Conservation (phyloP, 2,797 vertebrate genomes). For the Lycodopsis pacificus region DNA sequence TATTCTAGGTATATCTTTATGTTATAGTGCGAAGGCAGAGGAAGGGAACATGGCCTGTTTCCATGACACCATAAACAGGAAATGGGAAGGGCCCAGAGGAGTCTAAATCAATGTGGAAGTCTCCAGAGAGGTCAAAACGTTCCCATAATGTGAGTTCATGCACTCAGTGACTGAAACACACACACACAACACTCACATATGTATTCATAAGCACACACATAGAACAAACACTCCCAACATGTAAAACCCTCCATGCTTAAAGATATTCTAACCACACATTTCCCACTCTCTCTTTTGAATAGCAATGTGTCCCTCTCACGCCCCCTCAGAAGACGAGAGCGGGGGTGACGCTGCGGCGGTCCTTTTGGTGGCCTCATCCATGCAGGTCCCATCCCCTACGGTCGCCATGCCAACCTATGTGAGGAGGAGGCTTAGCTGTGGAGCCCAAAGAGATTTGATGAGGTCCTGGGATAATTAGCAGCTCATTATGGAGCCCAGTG, state of each 20-base stretch:
- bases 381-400: constrained; percentile 51
- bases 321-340: constrained; percentile 17
- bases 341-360: constrained; percentile 21
- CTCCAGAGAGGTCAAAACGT: constrained; percentile 68
- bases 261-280: constrained; percentile 32
- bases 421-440: constrained; percentile 62
- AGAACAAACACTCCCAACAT: neutral
- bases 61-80: constrained; percentile 80
- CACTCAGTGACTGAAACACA: constrained; percentile 8
- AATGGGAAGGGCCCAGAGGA: constrained; percentile 69
- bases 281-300: constrained; percentile 36
- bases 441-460: constrained; percentile 70
- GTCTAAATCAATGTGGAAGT: constrained; percentile 57
- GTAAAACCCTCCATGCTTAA: neutral
- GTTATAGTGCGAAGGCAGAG: constrained; percentile 49
- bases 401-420: constrained; percentile 80
- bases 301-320: constrained; percentile 23
- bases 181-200: neutral
- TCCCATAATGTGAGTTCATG: constrained; percentile 63
- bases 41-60: constrained; percentile 59
- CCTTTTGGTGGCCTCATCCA: constrained; percentile 60
- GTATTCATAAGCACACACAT: constrained; percentile 16
- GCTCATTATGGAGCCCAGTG: constrained; percentile 76
- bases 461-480: constrained; percentile 81
- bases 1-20: constrained; percentile 42